phyloP scores from a whole-genome alignment of 2,113 vertebrate genomes.

The Malurus elegans region DNA sequence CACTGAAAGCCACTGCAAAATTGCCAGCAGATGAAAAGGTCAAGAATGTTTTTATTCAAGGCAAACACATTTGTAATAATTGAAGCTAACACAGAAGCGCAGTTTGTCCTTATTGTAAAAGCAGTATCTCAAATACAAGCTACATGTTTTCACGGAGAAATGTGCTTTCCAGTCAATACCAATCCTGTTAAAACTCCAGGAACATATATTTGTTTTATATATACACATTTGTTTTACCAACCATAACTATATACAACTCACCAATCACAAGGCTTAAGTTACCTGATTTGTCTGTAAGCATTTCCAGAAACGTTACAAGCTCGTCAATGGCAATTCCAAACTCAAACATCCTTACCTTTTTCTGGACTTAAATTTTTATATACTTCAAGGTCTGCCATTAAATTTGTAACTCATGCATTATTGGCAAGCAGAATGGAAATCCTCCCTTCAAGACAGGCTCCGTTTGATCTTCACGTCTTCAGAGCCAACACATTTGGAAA shows the following conservation, averaged over 20 bases:
- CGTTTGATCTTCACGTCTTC: conserved; percentile 30
- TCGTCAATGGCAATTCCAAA: not conserved
- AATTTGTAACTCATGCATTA: conserved; percentile 71
- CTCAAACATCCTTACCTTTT: conserved; percentile 81
- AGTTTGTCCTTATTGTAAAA: not conserved
- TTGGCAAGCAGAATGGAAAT: conserved; percentile 55
- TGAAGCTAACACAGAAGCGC: not conserved
- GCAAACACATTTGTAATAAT: not conserved
- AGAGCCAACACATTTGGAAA: conserved; percentile 14
- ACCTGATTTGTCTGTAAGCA: not conserved
- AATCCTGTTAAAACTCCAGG: not conserved
- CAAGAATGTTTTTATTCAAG: not conserved
- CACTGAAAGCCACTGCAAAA: not conserved
- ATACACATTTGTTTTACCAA: not conserved
- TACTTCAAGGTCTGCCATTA: conserved; percentile 96
- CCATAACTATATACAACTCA: not conserved
- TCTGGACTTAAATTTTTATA: conserved; percentile 91
- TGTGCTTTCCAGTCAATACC: not conserved
- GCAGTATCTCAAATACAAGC: not conserved
- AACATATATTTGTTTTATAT: not conserved
- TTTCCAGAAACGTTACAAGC: not conserved
- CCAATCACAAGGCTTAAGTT: not conserved
- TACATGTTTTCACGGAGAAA: not conserved
- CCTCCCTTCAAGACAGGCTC: conserved; percentile 56
- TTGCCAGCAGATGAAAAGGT: conserved; percentile 19